Conservation (phyloP, 2,113 vertebrate species). For the Passer montanus region DNA sequence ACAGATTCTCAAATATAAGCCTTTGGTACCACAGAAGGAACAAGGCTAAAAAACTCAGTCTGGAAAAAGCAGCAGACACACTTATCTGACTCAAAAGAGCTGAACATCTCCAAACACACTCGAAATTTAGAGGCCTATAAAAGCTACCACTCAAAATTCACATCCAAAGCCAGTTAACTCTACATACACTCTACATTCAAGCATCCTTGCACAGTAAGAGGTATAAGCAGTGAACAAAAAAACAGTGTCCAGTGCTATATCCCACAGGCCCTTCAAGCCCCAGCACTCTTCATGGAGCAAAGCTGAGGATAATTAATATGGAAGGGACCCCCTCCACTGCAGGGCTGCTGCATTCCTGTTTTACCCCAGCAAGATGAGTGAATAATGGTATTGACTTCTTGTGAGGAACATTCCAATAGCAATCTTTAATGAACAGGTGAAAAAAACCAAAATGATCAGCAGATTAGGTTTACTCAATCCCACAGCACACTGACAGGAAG, state of each 20-base stretch:
- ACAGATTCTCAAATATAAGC: not conserved
- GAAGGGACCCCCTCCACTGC: not conserved
- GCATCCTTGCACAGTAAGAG: not conserved
- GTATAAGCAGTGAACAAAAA: not conserved
- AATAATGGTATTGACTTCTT: not conserved
- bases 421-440: not conserved
- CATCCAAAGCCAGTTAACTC: not conserved
- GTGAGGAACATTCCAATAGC: not conserved
- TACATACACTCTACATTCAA: not conserved
- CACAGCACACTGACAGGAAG: accelerated
- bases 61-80: not conserved
- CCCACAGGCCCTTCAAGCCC: not conserved
- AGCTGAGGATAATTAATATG: not conserved
- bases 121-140: not conserved
- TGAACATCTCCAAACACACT: not conserved
- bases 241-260: not conserved
- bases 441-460: not conserved
- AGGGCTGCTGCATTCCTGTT: not conserved
- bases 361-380: not conserved
- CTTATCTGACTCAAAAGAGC: not conserved
- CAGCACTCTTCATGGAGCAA: not conserved
- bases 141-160: not conserved
- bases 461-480: not conserved
- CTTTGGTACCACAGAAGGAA: not conserved
- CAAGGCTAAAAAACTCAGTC: not conserved